Percentiles rank a stretch among this genome's conserved stretches.
phyloP scores from a whole-genome alignment of 2,888 invertebrate species.

The Leptinotarsa rubiginosa region DNA sequence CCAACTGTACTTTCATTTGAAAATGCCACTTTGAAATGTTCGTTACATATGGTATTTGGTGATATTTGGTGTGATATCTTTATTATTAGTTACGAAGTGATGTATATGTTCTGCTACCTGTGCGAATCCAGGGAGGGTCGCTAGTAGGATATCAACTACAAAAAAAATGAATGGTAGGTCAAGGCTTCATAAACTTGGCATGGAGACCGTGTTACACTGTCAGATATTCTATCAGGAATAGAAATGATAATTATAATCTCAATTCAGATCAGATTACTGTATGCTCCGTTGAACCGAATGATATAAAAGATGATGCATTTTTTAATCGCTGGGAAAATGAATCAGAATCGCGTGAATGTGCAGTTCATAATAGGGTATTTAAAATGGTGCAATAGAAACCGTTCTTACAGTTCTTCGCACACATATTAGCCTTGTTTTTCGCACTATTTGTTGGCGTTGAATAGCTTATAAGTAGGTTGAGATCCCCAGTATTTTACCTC shows the following conservation, averaged over 20 bases:
- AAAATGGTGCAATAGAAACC: conserved; percentile 1
- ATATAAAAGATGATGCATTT: neutral
- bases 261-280: neutral
- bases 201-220: too few relatives aligned
- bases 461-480: neutral
- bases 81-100: too few relatives aligned
- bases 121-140: too few relatives aligned
- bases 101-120: too few relatives aligned
- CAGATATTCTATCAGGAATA: too few relatives aligned
- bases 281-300: neutral
- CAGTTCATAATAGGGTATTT: neutral
- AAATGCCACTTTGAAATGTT: too few relatives aligned
- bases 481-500: neutral
- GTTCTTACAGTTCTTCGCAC: neutral
- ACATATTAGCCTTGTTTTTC: neutral
- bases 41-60: too few relatives aligned
- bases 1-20: too few relatives aligned
- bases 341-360: neutral
- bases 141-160: too few relatives aligned
- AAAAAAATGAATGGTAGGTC: too few relatives aligned
- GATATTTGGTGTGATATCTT: too few relatives aligned
- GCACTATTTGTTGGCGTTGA: conserved; percentile 2
- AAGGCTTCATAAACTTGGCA: too few relatives aligned
- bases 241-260: neutral
- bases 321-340: conserved; percentile 1